These are phyloP conservation scores for Lophius piscatorius DNA, from an alignment of 2,113 vertebrate species.

Conservation along the genomic window DNA sequence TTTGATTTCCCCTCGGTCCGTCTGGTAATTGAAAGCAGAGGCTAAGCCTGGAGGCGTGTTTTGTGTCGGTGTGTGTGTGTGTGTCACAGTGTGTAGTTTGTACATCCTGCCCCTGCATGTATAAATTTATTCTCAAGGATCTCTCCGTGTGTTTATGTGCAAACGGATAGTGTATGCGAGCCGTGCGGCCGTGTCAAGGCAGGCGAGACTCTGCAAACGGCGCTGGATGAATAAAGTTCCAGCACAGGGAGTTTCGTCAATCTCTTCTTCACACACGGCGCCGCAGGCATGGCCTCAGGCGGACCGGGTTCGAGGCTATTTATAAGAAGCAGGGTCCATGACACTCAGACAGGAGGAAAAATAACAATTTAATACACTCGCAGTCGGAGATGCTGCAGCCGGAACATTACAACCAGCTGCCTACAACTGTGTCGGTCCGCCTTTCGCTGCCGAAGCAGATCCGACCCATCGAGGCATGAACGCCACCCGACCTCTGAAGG, in stretches of 20 bases:
- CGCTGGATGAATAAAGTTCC: slow-evolving; percentile 19
- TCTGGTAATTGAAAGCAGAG: slow-evolving; percentile 75
- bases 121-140: slow-evolving; percentile 40
- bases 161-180: slow-evolving; percentile 13
- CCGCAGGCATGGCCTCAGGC: slow-evolving; percentile 54
- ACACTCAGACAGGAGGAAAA: slow-evolving; percentile 14
- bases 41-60: slow-evolving; percentile 66
- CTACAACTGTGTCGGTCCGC: too few species aligned
- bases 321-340: slow-evolving; percentile 37
- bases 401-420: too few species aligned
- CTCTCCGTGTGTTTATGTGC: slow-evolving; percentile 3
- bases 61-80: slow-evolving; percentile 17
- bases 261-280: slow-evolving; percentile 54
- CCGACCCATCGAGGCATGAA: too few species aligned
- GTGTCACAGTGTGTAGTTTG: slow-evolving; percentile 2
- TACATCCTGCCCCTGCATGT: slow-evolving; percentile 30
- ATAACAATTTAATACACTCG: slow-evolving; percentile 24
- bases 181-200: slow-evolving; percentile 2
- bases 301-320: slow-evolving; percentile 25
- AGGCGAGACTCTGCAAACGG: too few species aligned
- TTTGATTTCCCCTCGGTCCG: slow-evolving; percentile 74
- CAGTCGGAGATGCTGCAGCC: slow-evolving; percentile 1
- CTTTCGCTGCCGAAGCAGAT: too few species aligned
- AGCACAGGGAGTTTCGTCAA: slow-evolving; percentile 37
- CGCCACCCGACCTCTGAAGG: too few species aligned